Base-by-base conservation (phyloP, 2,888 invertebrate genomes). In the Sinodicranocentrus sp. region DNA sequence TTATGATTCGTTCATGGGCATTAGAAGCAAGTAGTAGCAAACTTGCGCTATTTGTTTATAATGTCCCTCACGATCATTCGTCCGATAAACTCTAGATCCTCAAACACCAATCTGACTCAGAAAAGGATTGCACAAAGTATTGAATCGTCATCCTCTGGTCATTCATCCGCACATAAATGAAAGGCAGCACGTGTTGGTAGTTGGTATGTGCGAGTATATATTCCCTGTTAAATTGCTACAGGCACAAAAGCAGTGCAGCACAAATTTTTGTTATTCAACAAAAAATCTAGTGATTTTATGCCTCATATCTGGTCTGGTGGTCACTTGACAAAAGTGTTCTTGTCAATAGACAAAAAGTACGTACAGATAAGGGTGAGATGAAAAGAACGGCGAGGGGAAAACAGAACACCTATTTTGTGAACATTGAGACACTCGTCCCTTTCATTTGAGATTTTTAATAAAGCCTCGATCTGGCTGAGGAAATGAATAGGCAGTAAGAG, bases 301-400 rank as follows among this genome's bases (percentile, higher is more conserved):
- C 44, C 23, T 15, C 67, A 65, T 21, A 39, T 48, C 48, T n/a
- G 48, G 63, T n/a, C 8, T 67, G 67, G 67, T 67, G 67, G 67
- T 44, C 67, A 67, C 44, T 67, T 63, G 63, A 63, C 39, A 63
- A 63, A n/a, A 63, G 63, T 63, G 63, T 63, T 33, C 63, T 33
- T 63, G 28, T 33, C 21, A 5, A 8, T 61, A 10, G 33, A n/a
- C 57, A 57, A 21, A n/a, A 21, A 6, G 21, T 57, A 57, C 33
- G 10, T 33, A 6, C 33, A 33, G 10, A 33, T n/a, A n/a, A n/a
- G n/a, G n/a, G n/a, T 21, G 54, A n/a, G 10, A 54, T 21, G n/a
- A 54, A 54, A 21, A 17, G 54, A 54, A 44, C 2, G 10, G 52
- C 17, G 19, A 57, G 25, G 57, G 25, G 54, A 54, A 57, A 52